These are phyloP conservation scores for Aepyceros melampus DNA, from an alignment of 2,113 vertebrate genomes.

Conservation along the genomic window DNA sequence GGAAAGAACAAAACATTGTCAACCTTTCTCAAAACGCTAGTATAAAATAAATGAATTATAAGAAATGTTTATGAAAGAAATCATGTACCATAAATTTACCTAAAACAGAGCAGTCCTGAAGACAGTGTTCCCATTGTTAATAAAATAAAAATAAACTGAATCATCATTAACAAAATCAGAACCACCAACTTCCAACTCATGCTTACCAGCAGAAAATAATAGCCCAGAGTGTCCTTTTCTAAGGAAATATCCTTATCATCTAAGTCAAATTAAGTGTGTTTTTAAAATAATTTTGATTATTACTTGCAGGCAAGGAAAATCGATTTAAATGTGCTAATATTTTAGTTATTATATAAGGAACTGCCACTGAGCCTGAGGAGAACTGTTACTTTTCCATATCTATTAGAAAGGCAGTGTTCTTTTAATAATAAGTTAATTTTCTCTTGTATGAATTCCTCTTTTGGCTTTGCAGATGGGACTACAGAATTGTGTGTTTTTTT, in stretches of 20 bases:
- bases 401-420: conserved; percentile 17
- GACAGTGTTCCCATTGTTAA: neutral
- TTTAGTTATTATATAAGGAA: conserved; percentile 42
- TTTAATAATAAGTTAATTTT: conserved; percentile 53
- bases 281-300: neutral
- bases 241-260: conserved; percentile 20
- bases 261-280: neutral
- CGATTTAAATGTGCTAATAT: conserved; percentile 46
- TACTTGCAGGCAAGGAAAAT: neutral
- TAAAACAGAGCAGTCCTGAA: neutral
- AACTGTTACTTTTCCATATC: conserved; percentile 18
- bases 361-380: conserved; percentile 2
- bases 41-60: neutral
- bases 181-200: neutral
- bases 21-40: neutral
- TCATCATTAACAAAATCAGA: neutral
- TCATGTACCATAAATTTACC: neutral
- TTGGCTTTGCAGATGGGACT: conserved; percentile 26
- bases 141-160: conserved; percentile 44
- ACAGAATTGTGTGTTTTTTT: conserved; percentile 57
- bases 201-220: neutral
- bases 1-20: neutral
- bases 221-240: neutral
- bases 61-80: conserved; percentile 2
- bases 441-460: conserved; percentile 50